Percentiles rank a stretch among this genome's conserved stretches.
Conservation (phyloP, 2,888 invertebrate species). For the Agrotis ipsilon region DNA sequence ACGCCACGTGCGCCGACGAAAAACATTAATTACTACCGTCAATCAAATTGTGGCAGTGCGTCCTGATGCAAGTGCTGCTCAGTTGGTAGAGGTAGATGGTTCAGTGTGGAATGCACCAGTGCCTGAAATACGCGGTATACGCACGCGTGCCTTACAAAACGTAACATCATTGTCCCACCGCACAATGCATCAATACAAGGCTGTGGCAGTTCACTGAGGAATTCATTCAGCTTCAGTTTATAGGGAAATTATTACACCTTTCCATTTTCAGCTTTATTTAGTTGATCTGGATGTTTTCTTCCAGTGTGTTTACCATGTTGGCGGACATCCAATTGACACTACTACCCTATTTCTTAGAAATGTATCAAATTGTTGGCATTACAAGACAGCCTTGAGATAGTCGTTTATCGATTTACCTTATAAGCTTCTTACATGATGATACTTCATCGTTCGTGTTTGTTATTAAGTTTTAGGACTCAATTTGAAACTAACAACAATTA, state of each 20-base stretch:
- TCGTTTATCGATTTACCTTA: neutral
- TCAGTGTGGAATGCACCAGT: neutral
- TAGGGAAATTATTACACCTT: constrained; percentile 1
- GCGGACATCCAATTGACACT: constrained; percentile 16
- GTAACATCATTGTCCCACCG: constrained; percentile 50
- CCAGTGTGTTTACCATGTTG: neutral
- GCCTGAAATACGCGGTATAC: neutral
- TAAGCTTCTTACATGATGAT: neutral
- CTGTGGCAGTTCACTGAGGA: constrained; percentile 27
- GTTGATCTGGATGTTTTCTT: neutral
- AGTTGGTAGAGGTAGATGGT: neutral
- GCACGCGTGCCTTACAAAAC: constrained; percentile 43
- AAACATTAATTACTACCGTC: constrained; percentile 47
- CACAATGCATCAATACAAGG: constrained; percentile 43
- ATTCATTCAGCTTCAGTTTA: constrained; percentile 41
- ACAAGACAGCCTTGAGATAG: neutral
- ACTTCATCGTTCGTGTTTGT: too few relatives aligned
- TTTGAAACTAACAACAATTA: too few relatives aligned
- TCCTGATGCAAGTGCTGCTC: neutral
- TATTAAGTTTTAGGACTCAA: too few relatives aligned
- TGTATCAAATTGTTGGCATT: neutral
- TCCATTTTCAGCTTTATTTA: constrained; percentile 15
- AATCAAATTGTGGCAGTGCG: constrained; percentile 25
- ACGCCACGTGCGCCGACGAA: constrained; percentile 46
- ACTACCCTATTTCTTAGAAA: constrained; percentile 10